Evolutionary conservation across 2,888 invertebrate species (phyloP), one percentile per base, ranked within the genome.

Genomic region (Drymonia ruficornis): DNA sequence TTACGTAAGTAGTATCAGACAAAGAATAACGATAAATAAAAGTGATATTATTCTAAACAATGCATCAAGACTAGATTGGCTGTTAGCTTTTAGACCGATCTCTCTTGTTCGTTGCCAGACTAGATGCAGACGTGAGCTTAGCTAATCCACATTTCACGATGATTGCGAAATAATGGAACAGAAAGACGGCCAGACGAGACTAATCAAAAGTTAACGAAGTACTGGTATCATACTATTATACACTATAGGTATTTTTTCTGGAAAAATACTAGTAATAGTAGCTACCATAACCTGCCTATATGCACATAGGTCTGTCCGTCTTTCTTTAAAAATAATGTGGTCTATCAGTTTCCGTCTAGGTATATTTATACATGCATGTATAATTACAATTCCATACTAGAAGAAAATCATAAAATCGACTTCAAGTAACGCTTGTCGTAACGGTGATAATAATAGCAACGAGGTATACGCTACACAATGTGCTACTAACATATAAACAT

Each of bases 401-500:
- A n/a, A n/a, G n/a, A n/a, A n/a, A n/a, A n/a, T n/a, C n/a, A n/a
- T n/a, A n/a, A n/a, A n/a, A n/a, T n/a, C n/a, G n/a, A n/a, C n/a
- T 31, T 31, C 31, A 11, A 12, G 9, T 31, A 8, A 31, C 31
- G 5, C 8, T 31, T 8, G 9, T 31, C 31, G 31, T 31, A 12
- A 31, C 31, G 31, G 1, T 31, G 31, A 31, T 31, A 31, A 31
- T 31, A 9, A 8, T n/a, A 36, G 3, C 36, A 46, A 15, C 23
- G 34, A 51, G 58, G 52, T 23, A 40, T 23, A 52, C 53, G 53
- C 50, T 55, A 50, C 45, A 44, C 57, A 43, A 42, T 63, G 56
- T 18, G 52, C 59, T 29, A 69, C 67, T 65, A 66, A 59, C 70
- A 59, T 54, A 69, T 53, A 61, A 57, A 55, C 48, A 54, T 52